Percentiles rank a stretch among this genome's conserved stretches.
phyloP scores from a whole-genome alignment of 2,888 invertebrate species.

The Amitus sp. region DNA sequence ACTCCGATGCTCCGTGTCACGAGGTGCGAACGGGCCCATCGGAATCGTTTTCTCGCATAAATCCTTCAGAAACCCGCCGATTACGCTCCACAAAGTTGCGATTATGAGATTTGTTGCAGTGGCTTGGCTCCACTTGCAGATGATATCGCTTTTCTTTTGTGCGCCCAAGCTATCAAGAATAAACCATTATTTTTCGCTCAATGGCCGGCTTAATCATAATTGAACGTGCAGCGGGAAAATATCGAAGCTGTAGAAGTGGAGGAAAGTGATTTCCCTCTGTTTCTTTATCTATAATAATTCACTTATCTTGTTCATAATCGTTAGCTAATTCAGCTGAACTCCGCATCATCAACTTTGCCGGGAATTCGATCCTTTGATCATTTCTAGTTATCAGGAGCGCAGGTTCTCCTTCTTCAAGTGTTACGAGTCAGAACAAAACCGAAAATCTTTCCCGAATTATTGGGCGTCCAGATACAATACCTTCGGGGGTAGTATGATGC shows the following conservation, averaged over 20 bases:
- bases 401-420: too few relatives aligned
- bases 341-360: background rate
- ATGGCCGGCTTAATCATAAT: background rate
- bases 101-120: slow-evolving; percentile 17
- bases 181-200: background rate
- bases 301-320: background rate
- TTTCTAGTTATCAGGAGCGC: too few relatives aligned
- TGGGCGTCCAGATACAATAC: too few relatives aligned
- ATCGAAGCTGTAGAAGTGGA: background rate
- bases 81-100: slow-evolving; percentile 25
- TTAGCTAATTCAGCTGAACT: too few relatives aligned
- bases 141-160: background rate
- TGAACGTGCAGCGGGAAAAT: background rate
- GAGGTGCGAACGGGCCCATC: slow-evolving; percentile 60
- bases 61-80: slow-evolving; percentile 20
- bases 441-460: too few relatives aligned
- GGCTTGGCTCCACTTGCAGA: background rate
- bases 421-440: background rate
- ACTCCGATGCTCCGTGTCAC: slow-evolving; percentile 33
- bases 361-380: too few relatives aligned
- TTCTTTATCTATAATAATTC: background rate
- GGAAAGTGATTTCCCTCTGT: background rate
- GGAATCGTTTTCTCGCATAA: slow-evolving; percentile 52
- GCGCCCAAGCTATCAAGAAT: background rate
- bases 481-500: background rate